Percentiles rank a stretch among this genome's conserved stretches.
These are phyloP conservation scores for Myxocyprinus asiaticus DNA, from an alignment of 2,113 vertebrate species.

Conservation along the genomic window DNA sequence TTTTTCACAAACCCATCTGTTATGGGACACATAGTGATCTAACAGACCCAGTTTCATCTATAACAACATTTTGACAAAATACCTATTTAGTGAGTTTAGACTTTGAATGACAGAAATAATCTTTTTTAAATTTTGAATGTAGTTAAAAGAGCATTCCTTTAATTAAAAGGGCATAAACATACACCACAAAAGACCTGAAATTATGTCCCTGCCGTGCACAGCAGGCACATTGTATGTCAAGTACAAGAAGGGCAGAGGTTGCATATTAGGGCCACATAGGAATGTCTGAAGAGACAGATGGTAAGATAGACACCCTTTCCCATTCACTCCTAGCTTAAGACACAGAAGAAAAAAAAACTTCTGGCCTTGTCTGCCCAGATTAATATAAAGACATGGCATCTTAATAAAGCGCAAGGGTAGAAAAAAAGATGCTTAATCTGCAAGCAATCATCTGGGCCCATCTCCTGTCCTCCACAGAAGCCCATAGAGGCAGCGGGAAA, in stretches of 20 bases:
- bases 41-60: too few species aligned
- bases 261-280: background rate
- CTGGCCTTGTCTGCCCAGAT: slow-evolving; percentile 45
- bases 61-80: too few species aligned
- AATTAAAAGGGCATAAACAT: background rate
- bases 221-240: background rate
- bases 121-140: too few species aligned
- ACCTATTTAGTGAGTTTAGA: too few species aligned
- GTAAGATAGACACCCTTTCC: background rate
- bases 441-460: slow-evolving; percentile 56
- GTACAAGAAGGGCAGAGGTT: background rate
- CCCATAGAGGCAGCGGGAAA: slow-evolving; percentile 63
- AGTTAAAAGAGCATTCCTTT: background rate
- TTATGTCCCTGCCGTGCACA: background rate
- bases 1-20: too few species aligned
- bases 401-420: slow-evolving; percentile 54
- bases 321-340: background rate
- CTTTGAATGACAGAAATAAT: too few species aligned
- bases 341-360: background rate
- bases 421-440: slow-evolving; percentile 44
- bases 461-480: slow-evolving; percentile 58
- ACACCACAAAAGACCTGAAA: background rate
- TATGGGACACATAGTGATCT: too few species aligned
- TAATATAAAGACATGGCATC: slow-evolving; percentile 61
- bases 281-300: slow-evolving; percentile 9